Conservation (phyloP, 1,140 invertebrate genomes). For the Tetramorium alpestre region DNA sequence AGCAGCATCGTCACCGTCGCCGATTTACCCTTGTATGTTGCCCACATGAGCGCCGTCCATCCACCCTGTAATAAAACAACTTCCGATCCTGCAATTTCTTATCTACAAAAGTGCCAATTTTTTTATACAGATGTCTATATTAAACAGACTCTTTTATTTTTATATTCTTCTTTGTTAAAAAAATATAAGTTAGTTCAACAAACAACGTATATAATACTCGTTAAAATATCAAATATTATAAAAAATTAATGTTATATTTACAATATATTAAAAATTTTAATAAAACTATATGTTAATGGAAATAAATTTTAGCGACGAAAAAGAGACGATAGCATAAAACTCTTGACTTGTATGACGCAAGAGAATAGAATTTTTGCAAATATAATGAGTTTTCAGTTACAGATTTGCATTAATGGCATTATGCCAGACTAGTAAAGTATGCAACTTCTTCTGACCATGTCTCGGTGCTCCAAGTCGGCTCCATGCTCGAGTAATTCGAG, state of each 20-base stretch:
- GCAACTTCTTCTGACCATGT: constrained; percentile 90
- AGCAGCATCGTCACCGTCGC: constrained; percentile 93
- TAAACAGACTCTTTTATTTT: not conserved
- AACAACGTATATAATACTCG: not conserved
- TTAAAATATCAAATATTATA: not conserved
- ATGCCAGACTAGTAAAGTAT: constrained; percentile 17
- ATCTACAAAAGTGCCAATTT: not conserved
- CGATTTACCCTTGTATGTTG: constrained; percentile 95
- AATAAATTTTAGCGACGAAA: not conserved
- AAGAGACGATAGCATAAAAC: not conserved
- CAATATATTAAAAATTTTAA: not conserved
- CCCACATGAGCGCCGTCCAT: constrained; percentile 99
- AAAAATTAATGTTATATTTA: not conserved
- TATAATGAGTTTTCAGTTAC: not conserved
- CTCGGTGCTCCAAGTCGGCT: constrained; percentile 95
- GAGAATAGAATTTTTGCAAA: not conserved
- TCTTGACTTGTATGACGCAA: not conserved
- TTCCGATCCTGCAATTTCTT: not conserved
- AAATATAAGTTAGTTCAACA: not conserved
- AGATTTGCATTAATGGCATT: constrained; percentile 39
- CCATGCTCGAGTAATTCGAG: constrained; percentile 94
- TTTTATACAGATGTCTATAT: not conserved
- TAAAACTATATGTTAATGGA: not conserved
- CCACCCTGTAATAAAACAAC: constrained; percentile 90
- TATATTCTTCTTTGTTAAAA: not conserved